Conservation (phyloP, 2,797 vertebrate genomes). For the Eulemur albifrons region DNA sequence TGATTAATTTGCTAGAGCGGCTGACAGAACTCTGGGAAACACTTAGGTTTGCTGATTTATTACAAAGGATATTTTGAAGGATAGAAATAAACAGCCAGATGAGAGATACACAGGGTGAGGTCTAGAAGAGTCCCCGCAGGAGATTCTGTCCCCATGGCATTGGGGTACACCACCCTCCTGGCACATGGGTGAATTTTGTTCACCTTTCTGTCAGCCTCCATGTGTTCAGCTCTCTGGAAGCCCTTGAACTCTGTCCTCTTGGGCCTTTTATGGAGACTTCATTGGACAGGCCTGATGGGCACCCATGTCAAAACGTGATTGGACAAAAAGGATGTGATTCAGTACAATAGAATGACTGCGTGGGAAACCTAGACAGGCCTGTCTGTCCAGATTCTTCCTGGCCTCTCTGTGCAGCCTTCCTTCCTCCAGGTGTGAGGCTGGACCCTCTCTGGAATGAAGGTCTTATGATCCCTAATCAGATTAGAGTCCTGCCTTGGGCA, state of each 20-base stretch:
- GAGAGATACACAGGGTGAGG: neutral
- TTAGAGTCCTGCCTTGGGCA: neutral
- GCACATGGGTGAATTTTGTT: neutral
- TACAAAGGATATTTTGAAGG: neutral
- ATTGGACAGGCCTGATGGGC: neutral
- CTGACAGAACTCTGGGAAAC: neutral
- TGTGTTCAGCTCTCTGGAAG: neutral
- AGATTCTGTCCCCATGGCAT: neutral
- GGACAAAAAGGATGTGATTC: neutral
- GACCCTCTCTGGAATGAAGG: neutral
- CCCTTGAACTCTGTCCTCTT: neutral
- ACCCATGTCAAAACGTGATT: neutral
- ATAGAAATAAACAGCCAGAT: neutral
- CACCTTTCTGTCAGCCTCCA: neutral
- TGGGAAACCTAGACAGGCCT: neutral
- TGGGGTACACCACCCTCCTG: neutral
- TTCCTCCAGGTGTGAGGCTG: neutral
- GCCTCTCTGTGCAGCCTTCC: neutral
- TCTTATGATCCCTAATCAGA: neutral
- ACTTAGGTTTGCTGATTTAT: neutral
- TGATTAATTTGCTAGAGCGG: neutral
- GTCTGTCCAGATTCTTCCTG: neutral
- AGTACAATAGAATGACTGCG: too few species aligned
- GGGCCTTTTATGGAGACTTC: neutral
- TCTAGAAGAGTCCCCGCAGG: neutral